phyloP scores from a whole-genome alignment of 2,888 invertebrate genomes.

The Cephus runcator region DNA sequence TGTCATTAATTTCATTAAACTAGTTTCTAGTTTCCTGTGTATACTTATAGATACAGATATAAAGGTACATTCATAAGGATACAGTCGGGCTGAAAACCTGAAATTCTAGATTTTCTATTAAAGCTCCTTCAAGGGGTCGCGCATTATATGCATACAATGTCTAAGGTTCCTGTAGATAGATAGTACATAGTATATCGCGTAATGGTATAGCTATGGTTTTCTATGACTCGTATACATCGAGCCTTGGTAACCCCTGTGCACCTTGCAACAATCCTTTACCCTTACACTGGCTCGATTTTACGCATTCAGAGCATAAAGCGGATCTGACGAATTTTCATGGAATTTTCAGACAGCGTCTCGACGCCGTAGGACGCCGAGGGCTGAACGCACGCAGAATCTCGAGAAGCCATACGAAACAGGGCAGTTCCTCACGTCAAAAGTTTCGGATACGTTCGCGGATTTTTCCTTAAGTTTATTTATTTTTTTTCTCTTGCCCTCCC shows the following conservation, averaged over 20 bases:
- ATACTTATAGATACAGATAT: not conserved
- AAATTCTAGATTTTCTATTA: not conserved
- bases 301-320: not conserved
- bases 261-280: not conserved
- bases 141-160: not conserved
- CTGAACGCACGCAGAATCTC: not conserved
- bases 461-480: not conserved
- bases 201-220: not conserved
- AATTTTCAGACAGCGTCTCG: not conserved
- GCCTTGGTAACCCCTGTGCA: not conserved
- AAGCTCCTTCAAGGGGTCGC: not conserved
- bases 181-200: not conserved
- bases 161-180: not conserved
- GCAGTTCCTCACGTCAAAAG: not conserved
- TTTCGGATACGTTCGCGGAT: not conserved
- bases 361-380: not conserved
- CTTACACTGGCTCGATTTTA: not conserved
- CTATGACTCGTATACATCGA: not conserved
- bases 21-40: not conserved
- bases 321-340: not conserved
- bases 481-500: not conserved
- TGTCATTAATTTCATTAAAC: not conserved
- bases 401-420: not conserved
- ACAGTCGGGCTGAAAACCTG: not conserved
- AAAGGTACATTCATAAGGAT: not conserved